Conservation (phyloP, 1,140 invertebrate genomes). For the Camponotus floridanus region DNA sequence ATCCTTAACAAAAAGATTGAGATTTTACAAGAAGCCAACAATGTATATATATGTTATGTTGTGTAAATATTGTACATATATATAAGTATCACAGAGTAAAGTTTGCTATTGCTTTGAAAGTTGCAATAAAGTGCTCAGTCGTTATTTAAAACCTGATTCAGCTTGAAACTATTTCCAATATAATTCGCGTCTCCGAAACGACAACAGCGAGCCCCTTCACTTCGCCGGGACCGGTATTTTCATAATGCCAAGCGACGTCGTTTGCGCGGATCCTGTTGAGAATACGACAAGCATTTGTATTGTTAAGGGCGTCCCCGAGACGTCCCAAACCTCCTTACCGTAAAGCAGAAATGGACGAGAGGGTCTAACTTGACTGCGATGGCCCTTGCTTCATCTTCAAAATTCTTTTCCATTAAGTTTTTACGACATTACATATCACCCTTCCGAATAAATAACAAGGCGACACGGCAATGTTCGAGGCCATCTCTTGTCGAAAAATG, state of each 20-base stretch:
- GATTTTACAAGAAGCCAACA: too few relatives aligned
- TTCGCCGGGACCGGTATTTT: conserved; percentile 70
- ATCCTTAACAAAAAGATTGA: too few relatives aligned
- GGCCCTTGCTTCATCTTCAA: conserved; percentile 38
- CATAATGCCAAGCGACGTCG: conserved; percentile 71
- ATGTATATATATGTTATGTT: too few relatives aligned
- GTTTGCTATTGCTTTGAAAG: conserved; percentile 43
- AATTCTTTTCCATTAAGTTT: conserved; percentile 70
- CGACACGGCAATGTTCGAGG: neutral
- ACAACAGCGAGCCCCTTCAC: conserved; percentile 59
- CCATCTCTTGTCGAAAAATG: neutral
- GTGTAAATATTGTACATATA: neutral
- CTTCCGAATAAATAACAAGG: conserved; percentile 7
- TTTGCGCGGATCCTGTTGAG: conserved; percentile 66
- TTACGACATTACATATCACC: conserved; percentile 22
- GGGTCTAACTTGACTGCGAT: conserved; percentile 46
- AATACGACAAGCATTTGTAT: conserved; percentile 70
- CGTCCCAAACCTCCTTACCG: conserved; percentile 61
- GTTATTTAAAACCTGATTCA: conserved; percentile 42
- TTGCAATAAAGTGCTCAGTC: conserved; percentile 24
- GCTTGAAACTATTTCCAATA: conserved; percentile 74
- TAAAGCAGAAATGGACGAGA: conserved; percentile 66
- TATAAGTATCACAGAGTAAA: conserved; percentile 9
- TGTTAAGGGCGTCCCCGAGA: conserved; percentile 72
- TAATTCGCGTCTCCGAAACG: conserved; percentile 67